phyloP scores from a whole-genome alignment of 2,797 vertebrate species.

The Tapirus indicus region DNA sequence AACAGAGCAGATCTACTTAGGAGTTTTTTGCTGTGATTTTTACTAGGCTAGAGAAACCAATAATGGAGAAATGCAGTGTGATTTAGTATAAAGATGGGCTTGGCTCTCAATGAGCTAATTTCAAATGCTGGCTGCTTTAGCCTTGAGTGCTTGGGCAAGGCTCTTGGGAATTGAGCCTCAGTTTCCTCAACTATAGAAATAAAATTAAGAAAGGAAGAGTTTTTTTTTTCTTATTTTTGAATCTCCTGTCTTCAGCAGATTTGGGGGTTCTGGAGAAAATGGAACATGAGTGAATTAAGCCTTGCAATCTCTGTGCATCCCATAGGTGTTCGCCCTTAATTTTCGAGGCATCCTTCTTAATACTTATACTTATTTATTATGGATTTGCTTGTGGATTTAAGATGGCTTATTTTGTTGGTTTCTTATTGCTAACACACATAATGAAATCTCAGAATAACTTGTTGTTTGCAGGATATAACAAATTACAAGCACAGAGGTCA shows the following conservation, averaged over 20 bases:
- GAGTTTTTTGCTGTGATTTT: background rate
- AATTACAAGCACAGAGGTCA: background rate
- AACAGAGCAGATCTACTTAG: background rate
- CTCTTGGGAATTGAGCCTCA: background rate
- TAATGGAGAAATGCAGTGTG: background rate
- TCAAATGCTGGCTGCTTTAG: background rate
- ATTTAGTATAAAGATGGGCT: background rate
- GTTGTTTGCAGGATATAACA: constrained; percentile 26
- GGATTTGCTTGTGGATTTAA: constrained; percentile 40
- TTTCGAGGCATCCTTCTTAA: constrained; percentile 46
- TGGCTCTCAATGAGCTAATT: background rate
- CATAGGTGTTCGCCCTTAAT: background rate
- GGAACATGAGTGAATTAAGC: background rate
- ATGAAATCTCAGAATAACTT: constrained; percentile 52
- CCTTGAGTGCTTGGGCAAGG: background rate
- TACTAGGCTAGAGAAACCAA: background rate
- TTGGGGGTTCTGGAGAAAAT: background rate
- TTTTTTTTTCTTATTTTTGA: background rate
- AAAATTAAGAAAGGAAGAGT: background rate
- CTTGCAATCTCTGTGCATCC: background rate
- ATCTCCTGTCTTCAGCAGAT: background rate
- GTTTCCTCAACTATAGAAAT: background rate
- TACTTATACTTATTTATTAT: background rate
- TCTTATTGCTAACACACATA: background rate
- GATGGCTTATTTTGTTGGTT: background rate